Conservation (phyloP, 2,888 invertebrate species). For the Terebella lapidaria region DNA sequence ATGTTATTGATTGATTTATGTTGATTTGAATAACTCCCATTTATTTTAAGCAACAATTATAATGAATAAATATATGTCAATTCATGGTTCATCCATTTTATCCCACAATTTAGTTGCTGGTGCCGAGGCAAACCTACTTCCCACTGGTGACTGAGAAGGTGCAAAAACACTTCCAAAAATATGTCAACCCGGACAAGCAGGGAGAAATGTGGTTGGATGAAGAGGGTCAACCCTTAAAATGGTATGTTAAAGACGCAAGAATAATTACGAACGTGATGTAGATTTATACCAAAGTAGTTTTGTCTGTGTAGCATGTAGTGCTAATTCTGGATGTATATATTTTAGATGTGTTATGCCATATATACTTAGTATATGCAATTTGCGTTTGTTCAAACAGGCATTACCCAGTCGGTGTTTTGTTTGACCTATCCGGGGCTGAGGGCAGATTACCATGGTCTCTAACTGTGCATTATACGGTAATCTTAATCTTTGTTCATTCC, state of each 20-base stretch:
- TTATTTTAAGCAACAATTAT: too few relatives aligned
- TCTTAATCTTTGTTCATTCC: too few relatives aligned
- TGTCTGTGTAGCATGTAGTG: too few relatives aligned
- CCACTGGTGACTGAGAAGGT: constrained; percentile 93
- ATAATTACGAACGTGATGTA: too few relatives aligned
- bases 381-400: too few relatives aligned
- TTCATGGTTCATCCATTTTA: not conserved
- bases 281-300: too few relatives aligned
- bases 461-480: constrained; percentile 75
- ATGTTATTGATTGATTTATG: not conserved
- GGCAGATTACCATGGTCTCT: constrained; percentile 78
- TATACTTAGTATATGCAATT: too few relatives aligned
- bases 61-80: not conserved
- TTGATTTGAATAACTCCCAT: too few relatives aligned
- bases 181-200: constrained; percentile 63
- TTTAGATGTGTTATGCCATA: not conserved
- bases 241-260: too few relatives aligned
- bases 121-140: constrained; percentile 88
- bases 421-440: constrained; percentile 64
- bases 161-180: constrained; percentile 75
- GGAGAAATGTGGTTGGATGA: constrained; percentile 89
- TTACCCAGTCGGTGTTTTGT: constrained; percentile 76
- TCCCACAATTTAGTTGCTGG: constrained; percentile 64
- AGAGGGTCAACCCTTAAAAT: constrained; percentile 84
- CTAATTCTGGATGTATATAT: not conserved